Conservation (phyloP, 2,888 invertebrate genomes). For the Iselma pallidipennis region DNA sequence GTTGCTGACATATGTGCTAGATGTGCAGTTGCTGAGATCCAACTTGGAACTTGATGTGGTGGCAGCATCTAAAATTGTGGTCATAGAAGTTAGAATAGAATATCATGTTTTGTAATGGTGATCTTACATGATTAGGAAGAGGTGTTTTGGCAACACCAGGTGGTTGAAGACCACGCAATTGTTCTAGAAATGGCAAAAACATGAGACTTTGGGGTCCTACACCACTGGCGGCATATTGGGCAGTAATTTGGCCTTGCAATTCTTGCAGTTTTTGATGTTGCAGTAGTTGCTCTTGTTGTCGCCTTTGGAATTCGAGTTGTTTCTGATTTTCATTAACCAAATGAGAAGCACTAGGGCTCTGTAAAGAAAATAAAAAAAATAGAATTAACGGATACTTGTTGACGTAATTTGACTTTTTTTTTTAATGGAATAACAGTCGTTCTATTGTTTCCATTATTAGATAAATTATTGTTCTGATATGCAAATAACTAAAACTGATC, state of each 20-base stretch:
- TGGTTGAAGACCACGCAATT: slow-evolving; percentile 57
- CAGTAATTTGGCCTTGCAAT: slow-evolving; percentile 63
- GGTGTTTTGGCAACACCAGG: slow-evolving; percentile 47
- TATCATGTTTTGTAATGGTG: not conserved
- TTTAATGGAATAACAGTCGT: too few relatives aligned
- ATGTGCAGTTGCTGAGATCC: slow-evolving; percentile 72
- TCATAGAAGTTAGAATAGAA: not conserved
- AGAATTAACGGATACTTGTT: too few relatives aligned
- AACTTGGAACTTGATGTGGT: slow-evolving; percentile 60
- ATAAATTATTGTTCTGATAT: not conserved
- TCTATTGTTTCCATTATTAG: not conserved
- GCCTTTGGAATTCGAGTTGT: slow-evolving; percentile 72
- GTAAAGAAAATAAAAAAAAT: slow-evolving; percentile 15
- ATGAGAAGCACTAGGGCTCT: slow-evolving; percentile 44
- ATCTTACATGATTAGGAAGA: slow-evolving; percentile 52
- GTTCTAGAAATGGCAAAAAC: slow-evolving; percentile 73
- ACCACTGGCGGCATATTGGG: slow-evolving; percentile 55
- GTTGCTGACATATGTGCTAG: slow-evolving; percentile 69
- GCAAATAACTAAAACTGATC: not conserved
- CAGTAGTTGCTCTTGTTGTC: slow-evolving; percentile 64
- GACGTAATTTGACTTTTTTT: too few relatives aligned
- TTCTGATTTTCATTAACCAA: slow-evolving; percentile 63
- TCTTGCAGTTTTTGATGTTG: slow-evolving; percentile 62
- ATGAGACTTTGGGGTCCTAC: slow-evolving; percentile 67
- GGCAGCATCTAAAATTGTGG: slow-evolving; percentile 58